Evolutionary conservation across 2,113 vertebrate genomes (phyloP).

Genomic region (Hydrolagus affinis): DNA sequence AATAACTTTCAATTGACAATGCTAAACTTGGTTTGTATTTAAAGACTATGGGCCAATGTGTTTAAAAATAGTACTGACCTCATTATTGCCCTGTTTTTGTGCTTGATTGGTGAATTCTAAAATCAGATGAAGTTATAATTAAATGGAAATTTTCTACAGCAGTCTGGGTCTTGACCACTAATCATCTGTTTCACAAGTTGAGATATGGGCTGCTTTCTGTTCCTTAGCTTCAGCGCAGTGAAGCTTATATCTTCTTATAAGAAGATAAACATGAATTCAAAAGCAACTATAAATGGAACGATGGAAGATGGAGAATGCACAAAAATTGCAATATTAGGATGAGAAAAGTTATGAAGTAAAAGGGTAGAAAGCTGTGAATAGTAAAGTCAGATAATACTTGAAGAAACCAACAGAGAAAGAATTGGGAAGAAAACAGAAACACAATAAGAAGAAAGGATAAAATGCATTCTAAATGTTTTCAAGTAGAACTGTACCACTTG

Average conservation of each 20-base stretch:
- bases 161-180: neutral
- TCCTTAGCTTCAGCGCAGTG: neutral
- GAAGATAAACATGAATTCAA: neutral
- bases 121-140: neutral
- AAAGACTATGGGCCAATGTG: too few species aligned
- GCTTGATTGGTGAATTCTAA: neutral
- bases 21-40: too few species aligned
- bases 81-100: slow-evolving; percentile 2
- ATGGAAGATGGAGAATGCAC: neutral
- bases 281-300: slow-evolving; percentile 18
- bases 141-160: too few species aligned
- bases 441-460: too few species aligned
- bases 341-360: neutral
- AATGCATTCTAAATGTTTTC: too few species aligned
- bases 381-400: too few species aligned
- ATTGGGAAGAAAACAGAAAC: too few species aligned
- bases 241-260: too few species aligned
- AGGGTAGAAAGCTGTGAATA: neutral
- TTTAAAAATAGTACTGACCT: neutral
- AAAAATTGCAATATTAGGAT: neutral
- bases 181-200: neutral
- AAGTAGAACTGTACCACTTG: too few species aligned
- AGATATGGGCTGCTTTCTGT: neutral
- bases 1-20: too few species aligned
- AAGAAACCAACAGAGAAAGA: too few species aligned